Evolutionary conservation across 2,888 invertebrate genomes (phyloP), one percentile per base, ranked within the genome.

Genomic region (Folsomia manolachei): DNA sequence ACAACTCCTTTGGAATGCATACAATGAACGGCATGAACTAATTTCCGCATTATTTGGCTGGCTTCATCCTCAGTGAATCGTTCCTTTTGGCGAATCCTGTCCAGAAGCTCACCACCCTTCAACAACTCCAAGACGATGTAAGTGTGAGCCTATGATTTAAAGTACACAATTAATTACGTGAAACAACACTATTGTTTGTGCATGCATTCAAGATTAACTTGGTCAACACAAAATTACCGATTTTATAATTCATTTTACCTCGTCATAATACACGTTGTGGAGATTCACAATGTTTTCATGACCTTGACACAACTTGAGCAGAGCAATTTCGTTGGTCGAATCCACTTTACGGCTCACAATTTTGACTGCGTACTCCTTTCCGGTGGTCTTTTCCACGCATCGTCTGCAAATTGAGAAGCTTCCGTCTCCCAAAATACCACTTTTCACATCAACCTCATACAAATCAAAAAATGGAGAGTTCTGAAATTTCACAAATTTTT

Each of bases 41-140:
- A 86, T 83, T 95, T 92, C 39, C 88, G 85, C 85, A 96, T 89
- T 70, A 97, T 89, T 9, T 87, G 86, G n/a, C 91, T 88, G 4
- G 96, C 95, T 79, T 89, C 87, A 0, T 87, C 84, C 85, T 97
- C 97, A 0, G 90, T 89, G 80, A 95, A 89, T 66, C 87, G 87
- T 69, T 87, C 87, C 79, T 88, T 87, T 78, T 87, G 87, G 1
- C 89, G 85, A 78, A 92, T 90, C 81, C 90, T 82, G 81, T 87
- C 85, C 81, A 90, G 85, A 60, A 97, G 85, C 85, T 97, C 96
- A 0, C 94, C 94, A 21, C 96, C 96, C 63, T 86, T 85, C 19
- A 95, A 87, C 77, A 93, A 86, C 84, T 97, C 97, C 83, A 93
- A 89, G 18, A 98, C 91, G 75, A 98, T 89, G 86, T 97, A 97